Base-by-base conservation (phyloP, 2,797 vertebrate species). In the Rhinogobio ventralis region DNA sequence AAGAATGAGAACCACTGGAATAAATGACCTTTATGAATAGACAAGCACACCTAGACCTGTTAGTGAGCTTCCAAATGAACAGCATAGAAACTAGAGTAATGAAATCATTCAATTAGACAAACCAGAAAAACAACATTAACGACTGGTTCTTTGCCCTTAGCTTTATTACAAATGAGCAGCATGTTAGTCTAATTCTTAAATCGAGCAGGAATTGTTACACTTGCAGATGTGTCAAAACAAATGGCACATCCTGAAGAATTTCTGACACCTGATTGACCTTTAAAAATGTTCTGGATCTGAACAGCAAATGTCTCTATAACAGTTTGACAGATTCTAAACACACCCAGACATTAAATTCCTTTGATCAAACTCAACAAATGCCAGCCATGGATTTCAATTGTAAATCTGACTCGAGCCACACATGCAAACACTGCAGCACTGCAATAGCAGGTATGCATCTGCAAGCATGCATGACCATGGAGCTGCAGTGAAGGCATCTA, bases 391-490 rank as follows among this genome's bases (percentile, higher is more conserved):
- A 23, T 36, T 42, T 84, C 28, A 72, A 72, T 28, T 4, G 45
- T n/a, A 85, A 62, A 84, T 57, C 14, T 5, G 39, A 67, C 62
- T n/a, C 19, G 46, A 57, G 36, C 49, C 82, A 84, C 74, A 55
- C 74, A 78, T 33, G 73, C 79, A 81, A 72, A 82, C 68, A n/a
- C 76, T 46, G 60, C 72, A 68, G 82, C 30, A 74, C 45, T 30
- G 64, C 36, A 84, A 49, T 19, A 53, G 49, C 36, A 84, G 28
- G 25, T 30, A 20, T 33, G n/a, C 53, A 46, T 79, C 67, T 28
- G 67, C 68, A 62, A 20, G 49, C 28, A 36, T 36, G 60, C 81
- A 53, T 17, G 74, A 69, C 39, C n/a, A 33, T 1, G n/a, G 36
- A 33, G 53, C 67, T 25, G 67, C 76, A 79, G 30, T n/a, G 53